Base-by-base conservation (phyloP, 2,888 invertebrate genomes). In the Timema podura region DNA sequence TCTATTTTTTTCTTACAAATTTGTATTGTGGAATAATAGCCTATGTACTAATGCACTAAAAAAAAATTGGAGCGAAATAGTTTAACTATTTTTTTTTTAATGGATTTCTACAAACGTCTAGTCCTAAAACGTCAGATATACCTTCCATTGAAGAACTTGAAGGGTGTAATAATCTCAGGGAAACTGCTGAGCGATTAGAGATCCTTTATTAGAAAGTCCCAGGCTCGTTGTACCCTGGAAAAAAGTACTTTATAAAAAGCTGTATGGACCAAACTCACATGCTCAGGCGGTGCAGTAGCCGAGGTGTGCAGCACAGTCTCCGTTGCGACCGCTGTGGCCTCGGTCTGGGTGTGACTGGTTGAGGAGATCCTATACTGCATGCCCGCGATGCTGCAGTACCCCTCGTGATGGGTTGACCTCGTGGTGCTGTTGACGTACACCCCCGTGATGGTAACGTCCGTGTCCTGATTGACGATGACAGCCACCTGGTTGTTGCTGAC, bases 331-430 rank as follows among this genome's bases (percentile, higher is more conserved):
- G 93, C 89, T 66, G 93, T 91, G 68, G 93, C 91, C 75, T 93
- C 93, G 11, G 93, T 93, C 81, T 91, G 91, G 71, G 91, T 91
- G 80, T 91, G 91, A 79, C 93, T 93, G 68, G 93, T 93, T 66
- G 93, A 92, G 75, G 92, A 92, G 76, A 93, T 93, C 74, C 93
- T 88, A 80, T 94, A 93, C 82, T 93, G 92, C 91, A 93, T 89
- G 65, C 90, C 90, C 48, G 90, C 89, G 75, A 91, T 93, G 75
- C 92, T 93, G 54, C 93, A 93, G 79, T 89, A 93, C 48, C 92
- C 92, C 80, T 91, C 90, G 79, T 90, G 92, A 78, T 88, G 88
- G 75, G 92, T 92, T 49, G 88, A 88, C 70, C 89, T 85, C 3
- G 90, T 89, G 45, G 91, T 89, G 77, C 89, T 87, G 79, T 89